phyloP scores from a whole-genome alignment of 2,113 vertebrate species.

The Pterophyllum scalare region DNA sequence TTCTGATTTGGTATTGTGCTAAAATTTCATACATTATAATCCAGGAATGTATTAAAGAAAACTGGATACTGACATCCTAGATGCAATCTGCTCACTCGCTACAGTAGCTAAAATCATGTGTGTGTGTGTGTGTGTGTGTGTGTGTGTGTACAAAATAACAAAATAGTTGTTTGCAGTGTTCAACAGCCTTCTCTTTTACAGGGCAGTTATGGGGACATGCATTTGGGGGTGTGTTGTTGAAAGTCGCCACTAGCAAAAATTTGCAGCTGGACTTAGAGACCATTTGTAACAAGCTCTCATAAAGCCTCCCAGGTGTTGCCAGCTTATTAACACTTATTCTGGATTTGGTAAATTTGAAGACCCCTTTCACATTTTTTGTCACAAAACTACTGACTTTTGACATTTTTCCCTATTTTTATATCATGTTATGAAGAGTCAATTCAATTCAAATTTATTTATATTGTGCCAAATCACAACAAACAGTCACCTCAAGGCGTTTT shows the following conservation, averaged over 20 bases:
- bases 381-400: background rate
- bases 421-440: background rate
- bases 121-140: no score
- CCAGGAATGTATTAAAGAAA: no score
- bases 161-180: background rate
- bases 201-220: background rate
- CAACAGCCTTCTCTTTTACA: background rate
- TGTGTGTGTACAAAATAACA: no score
- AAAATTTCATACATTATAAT: background rate
- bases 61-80: no score
- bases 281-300: background rate
- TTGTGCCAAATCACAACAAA: no score
- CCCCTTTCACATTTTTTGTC: background rate
- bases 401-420: fast-evolving
- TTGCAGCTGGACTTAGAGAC: background rate
- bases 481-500: no score
- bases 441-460: no score
- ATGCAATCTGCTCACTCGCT: no score
- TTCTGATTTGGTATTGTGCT: background rate
- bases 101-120: no score
- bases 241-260: no score
- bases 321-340: background rate
- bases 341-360: background rate
- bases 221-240: background rate
- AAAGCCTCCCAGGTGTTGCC: background rate